A percentile compares a stretch with the other conserved stretches of the same genome.
Evolutionary conservation across 2,888 invertebrate species (phyloP).

Genomic region (Falcaria lacertinaria): DNA sequence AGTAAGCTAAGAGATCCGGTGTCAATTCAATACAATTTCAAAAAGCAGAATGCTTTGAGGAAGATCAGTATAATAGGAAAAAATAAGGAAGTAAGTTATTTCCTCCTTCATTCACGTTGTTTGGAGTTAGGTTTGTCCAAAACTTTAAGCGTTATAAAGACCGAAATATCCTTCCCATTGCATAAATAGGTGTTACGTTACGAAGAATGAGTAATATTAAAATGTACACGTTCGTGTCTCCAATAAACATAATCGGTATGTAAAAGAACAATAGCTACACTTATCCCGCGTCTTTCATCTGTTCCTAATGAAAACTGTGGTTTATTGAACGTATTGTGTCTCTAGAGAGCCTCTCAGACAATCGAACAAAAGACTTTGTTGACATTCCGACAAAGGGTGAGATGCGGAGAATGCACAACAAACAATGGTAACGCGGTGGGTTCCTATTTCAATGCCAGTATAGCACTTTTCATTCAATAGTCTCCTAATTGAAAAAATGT

Average conservation of each 20-base stretch:
- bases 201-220: neutral
- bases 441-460: neutral
- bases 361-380: conserved; percentile 33
- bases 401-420: neutral
- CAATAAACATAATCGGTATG: neutral
- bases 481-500: neutral
- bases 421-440: neutral
- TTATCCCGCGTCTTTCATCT: neutral
- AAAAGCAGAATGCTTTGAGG: no score
- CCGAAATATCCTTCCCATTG: no score
- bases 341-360: conserved; percentile 20
- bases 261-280: neutral
- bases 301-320: neutral
- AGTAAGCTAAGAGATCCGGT: neutral
- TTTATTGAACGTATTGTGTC: conserved; percentile 16
- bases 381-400: conserved; percentile 11
- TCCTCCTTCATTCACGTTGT: no score
- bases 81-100: no score
- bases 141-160: no score
- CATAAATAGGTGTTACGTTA: no score
- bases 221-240: neutral
- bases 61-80: no score
- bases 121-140: no score
- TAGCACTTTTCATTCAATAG: neutral
- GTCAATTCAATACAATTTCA: neutral